phyloP scores from a whole-genome alignment of 2,888 invertebrate species.

The Tipula unca region DNA sequence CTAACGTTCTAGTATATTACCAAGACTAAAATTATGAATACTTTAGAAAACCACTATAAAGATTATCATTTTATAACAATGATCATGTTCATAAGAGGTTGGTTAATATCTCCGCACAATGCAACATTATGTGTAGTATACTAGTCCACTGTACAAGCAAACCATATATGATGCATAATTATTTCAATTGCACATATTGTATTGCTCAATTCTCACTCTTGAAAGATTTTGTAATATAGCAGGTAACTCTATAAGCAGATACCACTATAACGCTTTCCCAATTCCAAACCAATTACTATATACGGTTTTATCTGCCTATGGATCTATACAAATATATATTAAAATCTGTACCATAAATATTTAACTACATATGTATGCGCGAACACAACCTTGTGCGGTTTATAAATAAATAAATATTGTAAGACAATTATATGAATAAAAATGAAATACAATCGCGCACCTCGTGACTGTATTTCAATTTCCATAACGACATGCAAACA shows the following conservation, averaged over 20 bases:
- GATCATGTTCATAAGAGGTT: too few species aligned
- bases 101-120: too few species aligned
- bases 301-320: neutral
- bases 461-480: neutral
- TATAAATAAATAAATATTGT: neutral
- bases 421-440: neutral
- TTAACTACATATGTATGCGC: neutral
- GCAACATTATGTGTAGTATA: neutral
- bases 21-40: too few species aligned
- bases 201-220: neutral
- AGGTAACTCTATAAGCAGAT: too few species aligned
- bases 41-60: too few species aligned
- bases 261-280: too few species aligned
- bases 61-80: too few species aligned
- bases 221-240: too few species aligned
- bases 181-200: neutral
- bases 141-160: neutral
- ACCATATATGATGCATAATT: neutral
- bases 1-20: too few species aligned
- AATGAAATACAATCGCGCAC: too few species aligned
- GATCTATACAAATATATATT: neutral
- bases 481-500: neutral
- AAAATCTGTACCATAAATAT: neutral
- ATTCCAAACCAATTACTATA: neutral
- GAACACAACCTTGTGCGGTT: neutral